These are phyloP conservation scores for Synergus itoensis DNA, from an alignment of 2,888 invertebrate species.

Conservation along the genomic window DNA sequence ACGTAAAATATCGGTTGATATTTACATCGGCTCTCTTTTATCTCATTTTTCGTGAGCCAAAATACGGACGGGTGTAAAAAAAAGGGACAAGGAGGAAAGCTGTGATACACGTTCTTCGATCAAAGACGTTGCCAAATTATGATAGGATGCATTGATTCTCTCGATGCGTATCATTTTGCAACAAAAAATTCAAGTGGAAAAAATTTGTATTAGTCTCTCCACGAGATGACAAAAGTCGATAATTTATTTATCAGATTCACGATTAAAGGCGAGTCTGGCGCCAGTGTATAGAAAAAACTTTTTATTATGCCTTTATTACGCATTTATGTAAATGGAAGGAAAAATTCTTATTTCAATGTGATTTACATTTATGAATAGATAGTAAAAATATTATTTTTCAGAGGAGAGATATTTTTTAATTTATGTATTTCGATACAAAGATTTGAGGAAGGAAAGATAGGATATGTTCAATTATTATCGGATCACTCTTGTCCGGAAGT, in stretches of 20 bases:
- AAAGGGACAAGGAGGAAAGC: conserved; percentile 10
- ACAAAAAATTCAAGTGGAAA: background rate
- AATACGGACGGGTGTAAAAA: conserved; percentile 1
- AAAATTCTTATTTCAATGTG: background rate
- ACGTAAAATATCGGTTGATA: conserved; percentile 11
- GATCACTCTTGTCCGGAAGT: background rate
- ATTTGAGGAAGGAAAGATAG: background rate
- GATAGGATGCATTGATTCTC: conserved; percentile 13
- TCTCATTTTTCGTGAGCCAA: conserved; percentile 8
- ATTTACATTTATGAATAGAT: background rate
- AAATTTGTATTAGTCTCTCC: background rate
- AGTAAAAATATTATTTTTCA: background rate
- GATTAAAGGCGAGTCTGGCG: background rate
- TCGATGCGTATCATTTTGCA: conserved; percentile 2
- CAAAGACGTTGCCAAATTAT: conserved; percentile 34
- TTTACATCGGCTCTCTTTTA: conserved; percentile 32
- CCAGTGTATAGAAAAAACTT: background rate
- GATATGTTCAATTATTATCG: background rate
- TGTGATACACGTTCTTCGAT: conserved; percentile 3
- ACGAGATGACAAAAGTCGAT: background rate
- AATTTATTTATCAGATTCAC: background rate
- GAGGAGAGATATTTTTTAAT: no score
- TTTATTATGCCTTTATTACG: no score
- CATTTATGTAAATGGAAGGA: background rate
- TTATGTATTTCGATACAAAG: no score